Evolutionary conservation across 1,140 invertebrate genomes (phyloP).

Genomic region (Gonatopus flavifemur): DNA sequence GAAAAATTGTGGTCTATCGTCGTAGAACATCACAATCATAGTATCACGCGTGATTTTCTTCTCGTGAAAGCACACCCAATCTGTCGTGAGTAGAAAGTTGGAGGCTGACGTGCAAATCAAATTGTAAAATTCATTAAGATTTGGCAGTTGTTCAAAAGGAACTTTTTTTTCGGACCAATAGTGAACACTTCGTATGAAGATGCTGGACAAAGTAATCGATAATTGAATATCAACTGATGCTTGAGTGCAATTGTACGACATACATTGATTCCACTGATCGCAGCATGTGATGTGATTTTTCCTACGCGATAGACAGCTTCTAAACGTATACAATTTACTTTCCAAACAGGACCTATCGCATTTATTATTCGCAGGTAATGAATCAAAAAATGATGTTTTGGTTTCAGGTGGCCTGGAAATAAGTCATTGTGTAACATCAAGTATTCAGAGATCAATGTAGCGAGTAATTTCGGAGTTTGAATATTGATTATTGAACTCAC

Average conservation of each 20-base stretch:
- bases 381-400: not conserved
- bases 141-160: not conserved
- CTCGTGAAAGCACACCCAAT: conserved; percentile 10
- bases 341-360: not conserved
- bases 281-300: not conserved
- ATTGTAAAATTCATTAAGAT: not conserved
- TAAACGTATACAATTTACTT: not conserved
- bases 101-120: not conserved
- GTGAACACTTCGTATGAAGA: not conserved
- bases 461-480: not conserved
- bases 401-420: not conserved
- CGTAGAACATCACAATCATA: conserved; percentile 7
- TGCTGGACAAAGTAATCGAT: not conserved
- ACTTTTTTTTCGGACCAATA: not conserved
- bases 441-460: not conserved
- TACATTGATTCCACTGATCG: not conserved
- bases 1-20: conserved; percentile 5
- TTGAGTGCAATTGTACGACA: too few relatives aligned
- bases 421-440: not conserved
- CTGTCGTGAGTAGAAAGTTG: conserved; percentile 1
- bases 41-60: not conserved
- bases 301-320: not conserved
- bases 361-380: not conserved
- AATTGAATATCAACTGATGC: not conserved
- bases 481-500: not conserved